Base-by-base conservation (phyloP, 2,113 vertebrate species). In the Aplodontia rufa region DNA sequence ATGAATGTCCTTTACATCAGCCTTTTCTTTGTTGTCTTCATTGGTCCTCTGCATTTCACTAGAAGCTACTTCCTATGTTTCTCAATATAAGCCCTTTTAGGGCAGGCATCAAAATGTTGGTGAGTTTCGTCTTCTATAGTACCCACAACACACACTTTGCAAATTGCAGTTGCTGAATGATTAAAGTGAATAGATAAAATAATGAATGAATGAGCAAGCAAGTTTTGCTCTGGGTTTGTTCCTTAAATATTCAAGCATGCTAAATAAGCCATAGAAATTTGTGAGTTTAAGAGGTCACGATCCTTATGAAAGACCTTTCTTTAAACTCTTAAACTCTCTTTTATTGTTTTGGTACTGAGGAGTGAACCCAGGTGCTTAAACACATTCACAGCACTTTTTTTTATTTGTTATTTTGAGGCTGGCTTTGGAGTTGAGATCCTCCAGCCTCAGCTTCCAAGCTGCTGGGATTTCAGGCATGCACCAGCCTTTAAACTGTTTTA, bases 221-320 rank as follows among this genome's bases (percentile, higher is more conserved):
- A 62, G 17, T 55, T 93, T 93, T 91, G 4, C 9, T 90, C 5
- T 10, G 2, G 12, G 37, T 85, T 90, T 95, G 30, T 71, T 86
- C 94, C 24, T 95, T 93, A 90, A 86, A 42, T 91, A 95, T 82
- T 88, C 60, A 86, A 49, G 14, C 14, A 72, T n/a, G 8, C 76
- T 49, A 75, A 20, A 90, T 72, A 95, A 75, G 45, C 64, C 22
- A 49, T 45, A 79, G 69, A 76, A 81, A 90, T 84, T 75, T 84
- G n/a, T 95, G 47, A 5, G 30, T 5, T 93, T 94, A 72, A 90
- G 47, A 66, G 40, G 64, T 90, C 32, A 62, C 93, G 80, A 53
- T 64, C n/a, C 79, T 81, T 35, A 72, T 22, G 26, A 96, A 79
- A 90, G 32, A 82, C 5, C 14, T 69, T 81, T 51, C 22, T 94